phyloP scores from a whole-genome alignment of 2,113 vertebrate genomes.

The Lynx canadensis region DNA sequence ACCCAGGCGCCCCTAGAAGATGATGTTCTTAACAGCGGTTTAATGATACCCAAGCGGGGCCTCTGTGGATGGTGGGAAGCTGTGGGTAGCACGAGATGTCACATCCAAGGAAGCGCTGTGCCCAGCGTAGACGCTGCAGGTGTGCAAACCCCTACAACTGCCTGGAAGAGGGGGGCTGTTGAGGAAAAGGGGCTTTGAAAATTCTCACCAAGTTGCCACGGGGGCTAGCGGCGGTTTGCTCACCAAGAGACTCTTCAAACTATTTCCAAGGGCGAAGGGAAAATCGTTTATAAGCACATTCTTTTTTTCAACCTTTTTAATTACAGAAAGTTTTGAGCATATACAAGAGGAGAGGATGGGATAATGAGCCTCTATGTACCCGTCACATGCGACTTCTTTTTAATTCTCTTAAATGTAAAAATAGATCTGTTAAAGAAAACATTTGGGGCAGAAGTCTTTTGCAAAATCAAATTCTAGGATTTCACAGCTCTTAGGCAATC shows the following conservation, averaged over 20 bases:
- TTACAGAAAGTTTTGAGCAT: constrained; percentile 27
- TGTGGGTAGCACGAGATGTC: background rate
- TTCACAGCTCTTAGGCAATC: constrained; percentile 35
- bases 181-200: background rate
- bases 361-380: background rate
- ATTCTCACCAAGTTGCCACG: background rate
- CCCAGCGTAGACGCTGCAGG: accelerated
- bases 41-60: background rate
- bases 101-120: accelerated
- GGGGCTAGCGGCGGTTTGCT: background rate
- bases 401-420: constrained; percentile 61
- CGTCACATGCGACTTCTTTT: background rate
- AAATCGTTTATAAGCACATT: background rate
- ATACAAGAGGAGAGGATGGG: constrained; percentile 39
- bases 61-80: background rate
- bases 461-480: constrained; percentile 65
- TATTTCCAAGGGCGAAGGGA: background rate
- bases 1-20: background rate
- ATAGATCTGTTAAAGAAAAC: constrained; percentile 65
- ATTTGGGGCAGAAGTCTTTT: constrained; percentile 41
- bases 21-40: background rate
- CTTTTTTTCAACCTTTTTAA: background rate
- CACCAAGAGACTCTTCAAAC: background rate
- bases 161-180: background rate
- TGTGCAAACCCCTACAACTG: too few species aligned